Evolutionary conservation across 2,113 vertebrate genomes (phyloP), one percentile per base, ranked within the genome.

Genomic region (Calyptomena viridis): DNA sequence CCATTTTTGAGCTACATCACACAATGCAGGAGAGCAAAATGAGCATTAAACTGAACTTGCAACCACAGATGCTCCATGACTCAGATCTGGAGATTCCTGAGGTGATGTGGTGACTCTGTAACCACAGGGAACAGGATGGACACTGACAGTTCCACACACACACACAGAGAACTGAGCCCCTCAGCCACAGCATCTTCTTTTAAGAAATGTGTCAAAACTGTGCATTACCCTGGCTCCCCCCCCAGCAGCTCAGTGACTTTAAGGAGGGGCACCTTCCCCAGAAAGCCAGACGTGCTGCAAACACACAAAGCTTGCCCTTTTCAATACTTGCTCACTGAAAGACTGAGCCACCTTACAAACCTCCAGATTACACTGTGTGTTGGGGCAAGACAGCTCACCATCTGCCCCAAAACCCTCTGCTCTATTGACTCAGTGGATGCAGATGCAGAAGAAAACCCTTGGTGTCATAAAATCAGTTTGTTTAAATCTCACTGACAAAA

Each of bases 231-330:
- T 8, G 49, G 69, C 16, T 35, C 33, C 56, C 37, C 12, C 5
- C 7, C 21, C 21, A 15, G 0, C 0, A 73, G 52, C 44, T 37
- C 47, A 33, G 30, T 11, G 5, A 12, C 20, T 6, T 39, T 11
- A 28, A 27, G 1, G 17, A 83, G 19, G 16, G 14, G 28, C 5
- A 10, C 24, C 28, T 58, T 37, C 42, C 22, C 55, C 77, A 84
- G 31, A 44, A 56, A 87, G 30, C 35, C 71, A 71, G 20, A 35
- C 35, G n/a, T 6, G 14, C 49, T 84, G 69, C 79, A 59, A 16
- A 46, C 3, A 20, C 24, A 56, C 46, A 64, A 19, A 83, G 25
- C 35, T 82, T 63, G 5, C 22, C 6, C 23, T 59, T 44, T 71
- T 11, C 37, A n/a, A 5, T 16, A 25, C 47, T 52, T 71, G 66